Evolutionary conservation across 2,113 vertebrate species (phyloP).

Genomic region (Telmatochromis sp.): DNA sequence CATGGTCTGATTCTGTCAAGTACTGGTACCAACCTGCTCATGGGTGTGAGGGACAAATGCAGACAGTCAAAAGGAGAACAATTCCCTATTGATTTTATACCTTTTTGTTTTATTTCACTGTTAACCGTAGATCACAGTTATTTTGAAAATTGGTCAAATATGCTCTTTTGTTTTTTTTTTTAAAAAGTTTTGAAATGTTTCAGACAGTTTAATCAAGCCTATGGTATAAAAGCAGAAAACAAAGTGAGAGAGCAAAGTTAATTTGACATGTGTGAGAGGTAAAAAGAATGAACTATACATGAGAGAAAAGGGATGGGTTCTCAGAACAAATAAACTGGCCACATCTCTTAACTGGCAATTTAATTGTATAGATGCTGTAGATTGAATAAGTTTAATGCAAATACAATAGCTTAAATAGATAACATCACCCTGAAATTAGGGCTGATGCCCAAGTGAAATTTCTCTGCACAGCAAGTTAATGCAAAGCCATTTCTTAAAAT

Average conservation of each 20-base stretch:
- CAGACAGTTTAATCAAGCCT: not conserved
- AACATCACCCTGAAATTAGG: not conserved
- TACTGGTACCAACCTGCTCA: slow-evolving; percentile 6
- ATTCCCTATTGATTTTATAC: not conserved
- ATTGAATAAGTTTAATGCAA: not conserved
- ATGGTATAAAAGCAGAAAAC: not conserved
- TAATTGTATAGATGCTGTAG: not conserved
- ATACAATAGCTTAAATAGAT: not conserved
- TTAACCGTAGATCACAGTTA: not conserved
- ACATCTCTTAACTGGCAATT: not conserved
- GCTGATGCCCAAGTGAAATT: not conserved
- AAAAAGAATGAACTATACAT: not conserved
- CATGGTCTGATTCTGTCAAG: slow-evolving; percentile 66
- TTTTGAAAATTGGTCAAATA: not conserved
- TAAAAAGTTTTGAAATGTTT: not conserved
- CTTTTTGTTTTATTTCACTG: not conserved
- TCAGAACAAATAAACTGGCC: not conserved
- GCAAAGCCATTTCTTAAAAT: not conserved
- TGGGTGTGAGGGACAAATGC: not conserved
- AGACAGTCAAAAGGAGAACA: not conserved
- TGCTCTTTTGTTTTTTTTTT: not conserved
- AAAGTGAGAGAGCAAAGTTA: not conserved
- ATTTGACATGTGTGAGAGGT: not conserved
- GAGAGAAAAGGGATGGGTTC: not conserved
- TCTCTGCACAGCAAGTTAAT: not conserved